These are phyloP conservation scores for Pontoporia blainvillei DNA, from an alignment of 2,113 vertebrate genomes.

Conservation along the genomic window DNA sequence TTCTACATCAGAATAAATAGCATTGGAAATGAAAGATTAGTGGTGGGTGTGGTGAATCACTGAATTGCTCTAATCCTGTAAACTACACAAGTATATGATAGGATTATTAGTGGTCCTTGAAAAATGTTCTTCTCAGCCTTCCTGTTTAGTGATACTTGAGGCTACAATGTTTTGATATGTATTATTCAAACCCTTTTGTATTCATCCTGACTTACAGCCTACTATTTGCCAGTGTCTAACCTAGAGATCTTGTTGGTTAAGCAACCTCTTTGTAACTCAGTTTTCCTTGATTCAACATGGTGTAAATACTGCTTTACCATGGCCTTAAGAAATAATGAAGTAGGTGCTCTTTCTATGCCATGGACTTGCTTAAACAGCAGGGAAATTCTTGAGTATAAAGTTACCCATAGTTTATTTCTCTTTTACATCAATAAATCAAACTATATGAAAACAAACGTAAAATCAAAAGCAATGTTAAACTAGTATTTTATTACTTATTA, in stretches of 20 bases:
- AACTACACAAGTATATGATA: conserved; percentile 35
- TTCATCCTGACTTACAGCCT: background rate
- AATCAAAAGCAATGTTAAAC: background rate
- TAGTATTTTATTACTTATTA: background rate
- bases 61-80: conserved; percentile 34
- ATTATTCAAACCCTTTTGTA: conserved; percentile 65
- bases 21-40: conserved; percentile 46
- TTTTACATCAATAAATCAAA: conserved; percentile 9
- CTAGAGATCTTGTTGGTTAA: background rate
- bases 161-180: conserved; percentile 52
- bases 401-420: background rate
- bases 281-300: background rate
- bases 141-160: conserved; percentile 59
- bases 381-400: background rate
- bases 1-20: conserved; percentile 42
- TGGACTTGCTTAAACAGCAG: background rate
- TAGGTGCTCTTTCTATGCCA: background rate
- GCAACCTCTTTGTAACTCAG: background rate
- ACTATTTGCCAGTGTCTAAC: background rate
- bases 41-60: conserved; percentile 53
- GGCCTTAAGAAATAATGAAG: background rate
- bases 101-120: conserved; percentile 59
- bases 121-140: conserved; percentile 63
- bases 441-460: background rate
- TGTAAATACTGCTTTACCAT: background rate